A percentile compares a stretch with the other conserved stretches of the same genome.
These are phyloP conservation scores for Oenanthe oenanthe DNA, from an alignment of 2,113 vertebrate species.

Conservation along the genomic window DNA sequence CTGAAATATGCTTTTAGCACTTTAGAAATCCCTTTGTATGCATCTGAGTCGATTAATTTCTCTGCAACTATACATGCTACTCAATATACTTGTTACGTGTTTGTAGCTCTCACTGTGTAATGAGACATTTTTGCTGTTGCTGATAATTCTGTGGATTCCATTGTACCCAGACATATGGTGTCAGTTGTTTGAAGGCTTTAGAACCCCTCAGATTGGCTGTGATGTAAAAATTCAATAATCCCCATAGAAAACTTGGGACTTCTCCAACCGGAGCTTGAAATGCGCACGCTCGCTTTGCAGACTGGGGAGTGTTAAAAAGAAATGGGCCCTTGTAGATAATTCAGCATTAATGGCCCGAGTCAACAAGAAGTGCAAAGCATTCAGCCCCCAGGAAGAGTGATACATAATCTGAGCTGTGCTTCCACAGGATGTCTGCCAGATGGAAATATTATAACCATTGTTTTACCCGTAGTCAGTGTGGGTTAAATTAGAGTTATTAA, in stretches of 20 bases:
- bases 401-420: neutral
- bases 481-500: constrained; percentile 5
- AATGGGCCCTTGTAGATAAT: constrained; percentile 57
- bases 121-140: constrained; percentile 58
- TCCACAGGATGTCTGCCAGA: constrained; percentile 16
- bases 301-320: constrained; percentile 58
- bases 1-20: constrained; percentile 45
- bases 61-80: neutral
- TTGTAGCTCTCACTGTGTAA: constrained; percentile 1
- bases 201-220: constrained; percentile 15
- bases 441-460: neutral
- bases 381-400: neutral
- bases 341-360: constrained; percentile 53
- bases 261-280: constrained; percentile 24
- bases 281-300: neutral
- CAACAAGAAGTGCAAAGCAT: constrained; percentile 44
- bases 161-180: constrained; percentile 51
- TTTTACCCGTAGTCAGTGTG: neutral
- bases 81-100: constrained; percentile 45
- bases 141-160: constrained; percentile 52
- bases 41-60: constrained; percentile 57
- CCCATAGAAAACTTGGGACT: constrained; percentile 58
- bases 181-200: constrained; percentile 55
- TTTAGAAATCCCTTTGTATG: constrained; percentile 57
- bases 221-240: constrained; percentile 55